Conservation (phyloP, 2,113 vertebrate genomes). For the Daphoenositta chrysoptera region DNA sequence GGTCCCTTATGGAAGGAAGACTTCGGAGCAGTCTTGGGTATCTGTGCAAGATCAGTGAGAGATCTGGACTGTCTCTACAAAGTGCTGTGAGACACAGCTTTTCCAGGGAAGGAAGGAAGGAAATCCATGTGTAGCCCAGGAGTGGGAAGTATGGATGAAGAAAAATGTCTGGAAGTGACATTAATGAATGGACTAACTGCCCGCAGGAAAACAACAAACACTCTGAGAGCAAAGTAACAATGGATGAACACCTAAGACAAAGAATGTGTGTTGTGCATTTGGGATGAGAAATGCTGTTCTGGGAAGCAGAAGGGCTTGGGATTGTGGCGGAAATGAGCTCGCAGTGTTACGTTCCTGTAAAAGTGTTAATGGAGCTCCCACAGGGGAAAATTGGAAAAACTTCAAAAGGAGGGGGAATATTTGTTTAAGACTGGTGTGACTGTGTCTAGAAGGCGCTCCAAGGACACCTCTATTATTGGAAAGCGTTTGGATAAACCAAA, state of each 20-base stretch:
- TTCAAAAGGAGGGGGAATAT: neutral
- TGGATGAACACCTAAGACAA: neutral
- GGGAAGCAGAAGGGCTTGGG: neutral
- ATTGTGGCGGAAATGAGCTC: neutral
- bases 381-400: neutral
- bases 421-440: neutral
- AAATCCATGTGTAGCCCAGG: neutral
- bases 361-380: neutral
- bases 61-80: neutral
- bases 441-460: neutral
- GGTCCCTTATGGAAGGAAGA: neutral
- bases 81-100: neutral
- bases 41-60: neutral
- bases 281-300: neutral
- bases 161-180: neutral
- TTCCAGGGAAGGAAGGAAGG: neutral
- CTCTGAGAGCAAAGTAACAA: neutral
- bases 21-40: rapidly evolving
- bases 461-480: neutral
- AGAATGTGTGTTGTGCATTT: neutral
- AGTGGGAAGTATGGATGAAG: neutral
- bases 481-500: neutral
- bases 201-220: neutral
- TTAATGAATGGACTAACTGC: neutral
- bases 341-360: neutral